Evolutionary conservation across 2,797 vertebrate genomes (phyloP).

Genomic region (Remorina albescens): DNA sequence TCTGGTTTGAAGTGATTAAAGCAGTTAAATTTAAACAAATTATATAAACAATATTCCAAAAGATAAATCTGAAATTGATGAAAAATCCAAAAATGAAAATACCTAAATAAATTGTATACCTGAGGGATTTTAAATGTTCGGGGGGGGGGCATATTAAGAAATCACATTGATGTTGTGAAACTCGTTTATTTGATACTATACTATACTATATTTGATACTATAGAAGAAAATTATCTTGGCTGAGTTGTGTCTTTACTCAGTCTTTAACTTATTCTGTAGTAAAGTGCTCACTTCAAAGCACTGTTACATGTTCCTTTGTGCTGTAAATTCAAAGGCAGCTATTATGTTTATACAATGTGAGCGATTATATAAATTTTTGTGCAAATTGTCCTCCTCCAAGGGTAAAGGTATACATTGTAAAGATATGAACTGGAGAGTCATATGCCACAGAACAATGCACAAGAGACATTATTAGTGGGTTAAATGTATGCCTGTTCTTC

Average conservation of each 20-base stretch:
- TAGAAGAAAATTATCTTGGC: not conserved
- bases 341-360: not conserved
- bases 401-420: not conserved
- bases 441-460: constrained; percentile 37
- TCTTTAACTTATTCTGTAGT: not conserved
- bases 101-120: not conserved
- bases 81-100: not conserved
- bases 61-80: not conserved
- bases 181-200: not conserved
- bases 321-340: not conserved
- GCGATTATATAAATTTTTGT: not conserved
- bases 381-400: not conserved
- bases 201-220: not conserved
- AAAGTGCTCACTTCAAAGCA: not conserved
- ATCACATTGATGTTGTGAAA: not conserved
- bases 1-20: constrained; percentile 7
- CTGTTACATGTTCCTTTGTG: not conserved
- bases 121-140: not conserved
- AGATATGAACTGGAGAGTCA: constrained; percentile 22
- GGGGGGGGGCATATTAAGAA: not conserved
- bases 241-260: not conserved
- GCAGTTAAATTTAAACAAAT: not conserved
- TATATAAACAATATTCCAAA: not conserved
- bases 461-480: constrained; percentile 24
- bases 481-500: constrained; percentile 39